Conservation (phyloP, 2,888 invertebrate species). For the Drosophila anceps region DNA sequence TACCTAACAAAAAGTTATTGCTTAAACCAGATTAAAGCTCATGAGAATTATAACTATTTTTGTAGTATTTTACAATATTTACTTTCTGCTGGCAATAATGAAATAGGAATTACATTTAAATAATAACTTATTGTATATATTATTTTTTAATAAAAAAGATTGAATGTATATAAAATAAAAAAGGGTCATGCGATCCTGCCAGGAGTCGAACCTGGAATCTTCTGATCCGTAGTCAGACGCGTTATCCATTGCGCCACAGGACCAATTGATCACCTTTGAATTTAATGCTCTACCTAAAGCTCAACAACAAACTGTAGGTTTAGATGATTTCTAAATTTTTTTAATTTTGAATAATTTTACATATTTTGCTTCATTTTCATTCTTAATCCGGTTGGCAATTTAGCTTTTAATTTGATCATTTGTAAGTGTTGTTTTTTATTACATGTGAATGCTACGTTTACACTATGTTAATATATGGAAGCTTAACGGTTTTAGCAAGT, state of each 20-base stretch:
- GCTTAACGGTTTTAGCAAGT: slow-evolving; percentile 22
- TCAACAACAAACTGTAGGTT: not conserved
- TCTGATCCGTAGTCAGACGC: slow-evolving; percentile 86
- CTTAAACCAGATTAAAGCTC: too few species aligned
- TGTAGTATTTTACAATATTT: not conserved
- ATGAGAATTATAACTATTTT: too few species aligned
- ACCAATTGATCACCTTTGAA: slow-evolving; percentile 53
- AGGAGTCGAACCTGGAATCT: slow-evolving; percentile 86
- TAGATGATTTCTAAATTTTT: slow-evolving; percentile 10
- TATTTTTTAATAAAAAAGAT: too few species aligned
- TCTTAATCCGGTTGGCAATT: not conserved
- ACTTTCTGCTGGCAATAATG: not conserved
- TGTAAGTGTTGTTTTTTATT: not conserved
- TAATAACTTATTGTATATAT: too few species aligned
- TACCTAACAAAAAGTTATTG: slow-evolving; percentile 15
- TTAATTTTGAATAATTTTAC: not conserved
- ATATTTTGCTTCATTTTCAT: not conserved
- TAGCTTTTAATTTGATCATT: not conserved
- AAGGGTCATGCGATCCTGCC: slow-evolving; percentile 85
- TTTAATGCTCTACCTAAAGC: slow-evolving; percentile 8
- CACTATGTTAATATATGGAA: slow-evolving; percentile 28
- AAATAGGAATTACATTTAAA: not conserved
- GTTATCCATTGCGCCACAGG: slow-evolving; percentile 86
- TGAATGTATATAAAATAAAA: too few species aligned
- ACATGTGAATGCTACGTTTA: not conserved